These are phyloP conservation scores for Semnornis frantzii DNA, from an alignment of 2,113 vertebrate genomes.

Conservation along the genomic window DNA sequence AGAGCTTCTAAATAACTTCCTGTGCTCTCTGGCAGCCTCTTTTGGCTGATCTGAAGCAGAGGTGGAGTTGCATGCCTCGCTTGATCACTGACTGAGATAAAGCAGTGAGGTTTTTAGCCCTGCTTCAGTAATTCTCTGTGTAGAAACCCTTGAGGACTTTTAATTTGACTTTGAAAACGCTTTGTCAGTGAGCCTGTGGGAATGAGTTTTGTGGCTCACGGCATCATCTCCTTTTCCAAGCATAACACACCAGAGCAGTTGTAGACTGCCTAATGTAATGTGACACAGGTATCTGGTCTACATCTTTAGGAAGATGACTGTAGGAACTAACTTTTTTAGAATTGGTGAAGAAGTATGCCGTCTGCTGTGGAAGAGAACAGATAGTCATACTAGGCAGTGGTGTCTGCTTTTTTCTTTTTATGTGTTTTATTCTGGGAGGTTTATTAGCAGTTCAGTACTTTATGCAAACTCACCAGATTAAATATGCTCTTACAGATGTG, in stretches of 20 bases:
- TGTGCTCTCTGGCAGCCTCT: slow-evolving; percentile 29
- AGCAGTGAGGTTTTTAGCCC: slow-evolving; percentile 15
- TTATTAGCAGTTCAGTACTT: neutral
- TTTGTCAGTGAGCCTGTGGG: slow-evolving; percentile 22
- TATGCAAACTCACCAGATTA: neutral
- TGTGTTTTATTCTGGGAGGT: neutral
- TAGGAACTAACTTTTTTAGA: slow-evolving; percentile 1
- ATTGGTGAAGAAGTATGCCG: neutral
- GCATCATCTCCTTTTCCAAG: neutral
- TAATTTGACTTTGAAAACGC: slow-evolving; percentile 14
- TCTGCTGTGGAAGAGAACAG: neutral
- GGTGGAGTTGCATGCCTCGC: slow-evolving; percentile 5
- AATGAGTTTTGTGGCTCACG: slow-evolving; percentile 25
- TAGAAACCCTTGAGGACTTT: slow-evolving; percentile 35
- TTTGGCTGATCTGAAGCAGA: slow-evolving; percentile 33
- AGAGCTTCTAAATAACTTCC: neutral
- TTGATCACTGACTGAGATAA: slow-evolving; percentile 44
- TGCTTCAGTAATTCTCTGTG: slow-evolving; percentile 34
- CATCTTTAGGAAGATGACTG: neutral
- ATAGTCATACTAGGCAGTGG: neutral
- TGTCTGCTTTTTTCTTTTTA: neutral
- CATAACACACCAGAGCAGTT: neutral
- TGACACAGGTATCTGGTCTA: slow-evolving; percentile 1
- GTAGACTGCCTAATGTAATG: neutral
- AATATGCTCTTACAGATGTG: neutral